Conservation (phyloP, 2,113 vertebrate species). For the Seriola rivoliana region DNA sequence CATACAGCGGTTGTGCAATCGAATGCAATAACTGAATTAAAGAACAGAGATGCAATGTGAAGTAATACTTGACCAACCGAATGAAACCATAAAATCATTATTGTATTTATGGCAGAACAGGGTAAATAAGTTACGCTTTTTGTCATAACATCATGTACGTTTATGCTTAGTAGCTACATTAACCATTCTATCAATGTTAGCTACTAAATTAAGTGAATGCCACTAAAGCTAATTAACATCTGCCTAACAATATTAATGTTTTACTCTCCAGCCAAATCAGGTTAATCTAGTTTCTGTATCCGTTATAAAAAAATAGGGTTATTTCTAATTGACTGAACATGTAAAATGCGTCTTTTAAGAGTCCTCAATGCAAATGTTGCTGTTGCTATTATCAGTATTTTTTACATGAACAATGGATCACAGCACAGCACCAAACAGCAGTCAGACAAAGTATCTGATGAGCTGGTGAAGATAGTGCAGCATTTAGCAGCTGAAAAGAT, state of each 20-base stretch:
- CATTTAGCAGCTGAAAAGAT: not conserved
- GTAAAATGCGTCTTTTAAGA: not conserved
- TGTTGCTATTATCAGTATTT: not conserved
- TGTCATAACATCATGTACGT: not conserved
- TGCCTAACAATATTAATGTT: not conserved
- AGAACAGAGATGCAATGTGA: not conserved
- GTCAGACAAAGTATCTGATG: not conserved
- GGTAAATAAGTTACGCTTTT: not conserved
- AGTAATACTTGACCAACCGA: not conserved
- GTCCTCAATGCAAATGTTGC: not conserved
- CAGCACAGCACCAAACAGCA: not conserved
- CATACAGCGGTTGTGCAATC: not conserved
- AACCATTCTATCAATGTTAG: not conserved
- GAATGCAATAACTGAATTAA: not conserved
- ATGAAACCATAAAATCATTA: constrained; percentile 1
- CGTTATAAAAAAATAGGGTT: not conserved
- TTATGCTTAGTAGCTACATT: not conserved
- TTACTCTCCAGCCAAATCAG: not conserved
- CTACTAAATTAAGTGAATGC: not conserved
- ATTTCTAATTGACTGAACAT: not conserved
- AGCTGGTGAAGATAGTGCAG: not conserved
- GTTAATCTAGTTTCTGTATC: not conserved
- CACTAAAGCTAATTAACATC: constrained; percentile 1
- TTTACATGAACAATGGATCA: not conserved
- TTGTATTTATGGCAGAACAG: constrained; percentile 1